phyloP scores from a whole-genome alignment of 2,888 invertebrate genomes.

The Eupithecia subfuscata region DNA sequence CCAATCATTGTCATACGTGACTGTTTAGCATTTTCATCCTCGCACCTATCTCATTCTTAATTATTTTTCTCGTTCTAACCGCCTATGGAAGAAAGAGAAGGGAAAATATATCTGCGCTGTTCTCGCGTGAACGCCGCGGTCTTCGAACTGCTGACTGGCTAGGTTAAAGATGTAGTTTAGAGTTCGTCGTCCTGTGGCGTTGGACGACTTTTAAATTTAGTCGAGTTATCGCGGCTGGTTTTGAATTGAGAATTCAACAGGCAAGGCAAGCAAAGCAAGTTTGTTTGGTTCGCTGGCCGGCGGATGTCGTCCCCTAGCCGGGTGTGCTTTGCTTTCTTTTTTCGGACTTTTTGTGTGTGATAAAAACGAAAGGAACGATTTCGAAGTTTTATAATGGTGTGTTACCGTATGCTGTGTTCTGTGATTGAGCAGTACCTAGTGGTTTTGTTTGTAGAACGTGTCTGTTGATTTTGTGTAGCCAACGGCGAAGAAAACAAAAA shows the following conservation, averaged over 20 bases:
- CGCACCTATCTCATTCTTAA: constrained; percentile 54
- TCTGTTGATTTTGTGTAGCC: constrained; percentile 44
- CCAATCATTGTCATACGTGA: constrained; percentile 55
- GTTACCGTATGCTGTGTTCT: constrained; percentile 51
- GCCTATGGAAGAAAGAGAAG: constrained; percentile 44
- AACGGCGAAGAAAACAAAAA: constrained; percentile 54
- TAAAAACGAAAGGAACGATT: constrained; percentile 65
- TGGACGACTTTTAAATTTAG: constrained; percentile 55
- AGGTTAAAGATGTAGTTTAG: constrained; percentile 49
- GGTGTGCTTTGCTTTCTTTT: constrained; percentile 51
- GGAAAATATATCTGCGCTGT: constrained; percentile 50
- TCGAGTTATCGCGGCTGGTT: constrained; percentile 49
- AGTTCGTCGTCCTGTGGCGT: constrained; percentile 24
- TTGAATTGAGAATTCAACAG: constrained; percentile 35
- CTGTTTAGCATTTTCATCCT: constrained; percentile 47
- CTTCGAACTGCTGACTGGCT: constrained; percentile 56
- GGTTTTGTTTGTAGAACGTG: constrained; percentile 49
- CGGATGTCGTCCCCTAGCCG: constrained; percentile 68
- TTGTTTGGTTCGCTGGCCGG: constrained; percentile 71
- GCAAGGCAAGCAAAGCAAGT: constrained; percentile 70
- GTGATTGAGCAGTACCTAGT: constrained; percentile 62
- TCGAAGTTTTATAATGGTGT: constrained; percentile 62
- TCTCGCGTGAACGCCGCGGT: constrained; percentile 59
- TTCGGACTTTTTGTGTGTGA: constrained; percentile 67
- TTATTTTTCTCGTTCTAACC: constrained; percentile 42